These are phyloP conservation scores for Morelia viridis DNA, from an alignment of 2,797 vertebrate species.

Conservation along the genomic window DNA sequence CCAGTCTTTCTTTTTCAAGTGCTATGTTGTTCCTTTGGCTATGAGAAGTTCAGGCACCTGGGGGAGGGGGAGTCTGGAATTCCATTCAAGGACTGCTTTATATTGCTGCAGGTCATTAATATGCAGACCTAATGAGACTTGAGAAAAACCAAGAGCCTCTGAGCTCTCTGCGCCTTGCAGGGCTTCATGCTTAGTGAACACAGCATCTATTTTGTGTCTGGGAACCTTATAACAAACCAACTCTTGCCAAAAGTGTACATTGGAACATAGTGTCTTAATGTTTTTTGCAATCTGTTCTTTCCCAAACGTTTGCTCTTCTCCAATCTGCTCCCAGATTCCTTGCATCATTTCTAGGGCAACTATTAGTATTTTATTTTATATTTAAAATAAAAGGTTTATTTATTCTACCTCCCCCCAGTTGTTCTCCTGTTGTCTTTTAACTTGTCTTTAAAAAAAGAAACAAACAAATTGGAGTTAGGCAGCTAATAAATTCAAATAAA, in stretches of 20 bases:
- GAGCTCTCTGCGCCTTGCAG: slow-evolving; percentile 77
- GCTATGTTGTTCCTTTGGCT: slow-evolving; percentile 59
- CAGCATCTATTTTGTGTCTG: slow-evolving; percentile 83
- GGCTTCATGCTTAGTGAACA: slow-evolving; percentile 80
- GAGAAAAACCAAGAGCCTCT: slow-evolving; percentile 78
- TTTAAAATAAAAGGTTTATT: slow-evolving; percentile 56
- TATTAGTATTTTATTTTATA: slow-evolving; percentile 47
- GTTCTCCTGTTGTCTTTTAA: neutral
- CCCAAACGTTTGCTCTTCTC: slow-evolving; percentile 56
- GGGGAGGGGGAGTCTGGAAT: slow-evolving; percentile 30
- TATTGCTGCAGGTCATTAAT: slow-evolving; percentile 87
- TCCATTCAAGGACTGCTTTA: slow-evolving; percentile 77
- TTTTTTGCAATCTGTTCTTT: slow-evolving; percentile 50
- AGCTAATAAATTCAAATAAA: slow-evolving; percentile 3
- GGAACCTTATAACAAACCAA: slow-evolving; percentile 79
- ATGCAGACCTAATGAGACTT: slow-evolving; percentile 86
- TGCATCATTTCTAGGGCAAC: slow-evolving; percentile 50
- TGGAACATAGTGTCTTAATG: slow-evolving; percentile 69
- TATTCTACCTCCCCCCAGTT: slow-evolving; percentile 40
- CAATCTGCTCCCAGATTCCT: slow-evolving; percentile 33
- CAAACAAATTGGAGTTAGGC: neutral
- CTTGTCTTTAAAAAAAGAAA: no score
- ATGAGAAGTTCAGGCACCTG: slow-evolving; percentile 72
- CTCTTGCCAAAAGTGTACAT: slow-evolving; percentile 81
- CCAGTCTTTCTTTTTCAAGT: slow-evolving; percentile 45